These are phyloP conservation scores for Zaprionus inermis DNA, from an alignment of 1,140 invertebrate genomes.

Conservation along the genomic window DNA sequence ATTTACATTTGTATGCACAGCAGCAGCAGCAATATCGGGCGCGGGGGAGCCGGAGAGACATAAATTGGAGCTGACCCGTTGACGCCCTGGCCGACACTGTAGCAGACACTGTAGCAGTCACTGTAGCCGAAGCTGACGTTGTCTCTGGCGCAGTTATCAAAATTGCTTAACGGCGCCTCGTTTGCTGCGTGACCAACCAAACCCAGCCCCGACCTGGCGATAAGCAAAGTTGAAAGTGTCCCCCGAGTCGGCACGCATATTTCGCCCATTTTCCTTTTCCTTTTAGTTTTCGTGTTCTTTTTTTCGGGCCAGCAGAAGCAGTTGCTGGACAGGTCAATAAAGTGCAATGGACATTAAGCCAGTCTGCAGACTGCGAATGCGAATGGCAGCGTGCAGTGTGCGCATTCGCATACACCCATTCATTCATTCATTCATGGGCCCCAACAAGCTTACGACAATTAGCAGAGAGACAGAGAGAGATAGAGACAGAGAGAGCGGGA, in stretches of 20 bases:
- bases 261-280: too few relatives aligned
- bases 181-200: conserved; percentile 19
- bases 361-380: not conserved
- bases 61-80: conserved; percentile 64
- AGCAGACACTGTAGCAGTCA: too few relatives aligned
- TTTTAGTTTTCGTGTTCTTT: not conserved
- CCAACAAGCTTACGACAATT: conserved; percentile 14
- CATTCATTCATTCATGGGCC: not conserved
- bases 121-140: conserved; percentile 45
- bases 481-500: too few relatives aligned
- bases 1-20: conserved; percentile 72
- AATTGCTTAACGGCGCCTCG: conserved; percentile 59
- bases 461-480: not conserved
- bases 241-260: not conserved
- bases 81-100: not conserved
- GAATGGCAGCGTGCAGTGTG: not conserved
- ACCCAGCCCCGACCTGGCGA: not conserved
- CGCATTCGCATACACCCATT: not conserved
- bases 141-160: conserved; percentile 56
- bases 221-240: conserved; percentile 63
- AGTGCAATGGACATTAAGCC: conserved; percentile 35
- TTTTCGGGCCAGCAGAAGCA: not conserved
- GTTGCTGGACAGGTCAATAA: conserved; percentile 40
- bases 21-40: conserved; percentile 22
- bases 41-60: conserved; percentile 39